phyloP scores from a whole-genome alignment of 2,113 vertebrate genomes.

The Pithys albifrons region DNA sequence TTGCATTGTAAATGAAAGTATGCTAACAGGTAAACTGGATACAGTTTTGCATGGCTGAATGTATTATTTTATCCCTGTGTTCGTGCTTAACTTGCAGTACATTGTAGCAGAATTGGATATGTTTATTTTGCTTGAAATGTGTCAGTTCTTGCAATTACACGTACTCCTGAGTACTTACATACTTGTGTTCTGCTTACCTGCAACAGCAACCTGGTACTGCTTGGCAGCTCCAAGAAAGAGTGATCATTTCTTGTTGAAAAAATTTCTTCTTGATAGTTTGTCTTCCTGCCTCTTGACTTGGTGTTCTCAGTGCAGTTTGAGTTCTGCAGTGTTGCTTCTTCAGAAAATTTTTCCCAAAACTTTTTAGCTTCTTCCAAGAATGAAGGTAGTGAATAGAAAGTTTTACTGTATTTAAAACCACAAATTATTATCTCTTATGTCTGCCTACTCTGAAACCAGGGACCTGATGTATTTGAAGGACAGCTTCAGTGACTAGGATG shows the following conservation, averaged over 20 bases:
- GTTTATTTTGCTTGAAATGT: neutral
- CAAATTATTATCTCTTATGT: neutral
- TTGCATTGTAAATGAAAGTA: constrained; percentile 98
- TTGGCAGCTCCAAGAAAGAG: neutral
- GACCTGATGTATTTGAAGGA: neutral
- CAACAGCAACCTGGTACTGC: neutral
- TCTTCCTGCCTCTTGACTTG: neutral
- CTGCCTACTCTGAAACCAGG: neutral
- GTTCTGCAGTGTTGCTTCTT: neutral
- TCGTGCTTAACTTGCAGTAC: neutral
- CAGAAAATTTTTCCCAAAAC: neutral
- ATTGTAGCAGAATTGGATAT: neutral
- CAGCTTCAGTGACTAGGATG: neutral
- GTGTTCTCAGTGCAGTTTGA: neutral
- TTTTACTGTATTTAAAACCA: neutral
- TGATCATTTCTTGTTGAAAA: neutral
- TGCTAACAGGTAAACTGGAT: constrained; percentile 89
- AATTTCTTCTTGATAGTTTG: neutral
- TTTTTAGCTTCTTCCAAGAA: neutral
- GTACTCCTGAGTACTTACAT: neutral
- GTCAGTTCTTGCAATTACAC: neutral
- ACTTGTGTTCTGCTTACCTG: neutral
- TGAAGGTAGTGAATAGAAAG: neutral
- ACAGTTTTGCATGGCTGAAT: neutral
- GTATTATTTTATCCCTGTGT: neutral